Percentiles rank a stretch among this genome's conserved stretches.
These are phyloP conservation scores for Perizoma flavofasciatum DNA, from an alignment of 2,888 invertebrate genomes.

Conservation along the genomic window DNA sequence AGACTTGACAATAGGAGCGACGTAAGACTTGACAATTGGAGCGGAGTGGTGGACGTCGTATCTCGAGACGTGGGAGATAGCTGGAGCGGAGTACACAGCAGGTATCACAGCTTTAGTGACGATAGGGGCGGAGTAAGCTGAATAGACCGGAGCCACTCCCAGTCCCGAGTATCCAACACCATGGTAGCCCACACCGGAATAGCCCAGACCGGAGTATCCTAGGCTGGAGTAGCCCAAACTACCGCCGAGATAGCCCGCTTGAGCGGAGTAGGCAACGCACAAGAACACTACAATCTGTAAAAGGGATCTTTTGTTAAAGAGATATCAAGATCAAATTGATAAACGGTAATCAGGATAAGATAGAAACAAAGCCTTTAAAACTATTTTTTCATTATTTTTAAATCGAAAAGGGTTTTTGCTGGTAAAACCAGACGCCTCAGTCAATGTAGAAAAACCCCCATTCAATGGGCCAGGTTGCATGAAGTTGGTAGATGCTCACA, in stretches of 20 bases:
- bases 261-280: constrained; percentile 56
- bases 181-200: constrained; percentile 41
- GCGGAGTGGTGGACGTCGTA: constrained; percentile 58
- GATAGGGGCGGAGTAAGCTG: constrained; percentile 48
- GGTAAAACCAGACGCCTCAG: no score
- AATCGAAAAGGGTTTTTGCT: no score
- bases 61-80: constrained; percentile 57
- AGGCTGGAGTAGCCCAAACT: constrained; percentile 40
- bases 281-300: constrained; percentile 56
- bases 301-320: constrained; percentile 1
- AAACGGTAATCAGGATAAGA: no score
- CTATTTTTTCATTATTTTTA: no score
- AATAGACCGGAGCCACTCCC: constrained; percentile 44
- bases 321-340: no score
- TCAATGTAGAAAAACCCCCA: no score
- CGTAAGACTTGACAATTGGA: constrained; percentile 50
- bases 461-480: no score
- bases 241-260: constrained; percentile 55
- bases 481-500: no score
- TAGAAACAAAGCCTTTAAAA: no score
- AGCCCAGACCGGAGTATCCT: constrained; percentile 42
- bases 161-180: constrained; percentile 45
- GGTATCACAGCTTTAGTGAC: constrained; percentile 49
- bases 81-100: constrained; percentile 49
- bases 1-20: constrained; percentile 49